phyloP scores from a whole-genome alignment of 2,113 vertebrate species.

The Catagonus wagneri region DNA sequence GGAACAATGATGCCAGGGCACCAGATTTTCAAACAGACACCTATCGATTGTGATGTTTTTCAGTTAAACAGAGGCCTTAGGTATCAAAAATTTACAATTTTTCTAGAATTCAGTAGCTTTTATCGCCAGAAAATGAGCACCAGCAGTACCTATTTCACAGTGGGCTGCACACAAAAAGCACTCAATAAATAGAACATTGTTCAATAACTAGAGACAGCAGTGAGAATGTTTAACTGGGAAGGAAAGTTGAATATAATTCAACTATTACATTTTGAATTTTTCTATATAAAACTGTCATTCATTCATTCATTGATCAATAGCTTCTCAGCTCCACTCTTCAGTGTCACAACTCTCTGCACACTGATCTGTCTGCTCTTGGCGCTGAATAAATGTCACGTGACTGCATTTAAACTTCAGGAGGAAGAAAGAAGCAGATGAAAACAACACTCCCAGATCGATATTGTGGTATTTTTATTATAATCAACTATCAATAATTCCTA shows the following conservation, averaged over 20 bases:
- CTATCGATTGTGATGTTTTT: background rate
- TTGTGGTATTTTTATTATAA: background rate
- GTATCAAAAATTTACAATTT: background rate
- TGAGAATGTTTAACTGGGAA: background rate
- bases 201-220: slow-evolving; percentile 6
- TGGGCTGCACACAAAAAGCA: background rate
- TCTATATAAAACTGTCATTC: background rate
- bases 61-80: background rate
- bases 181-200: slow-evolving; percentile 8
- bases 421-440: background rate
- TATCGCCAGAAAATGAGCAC: slow-evolving; percentile 51
- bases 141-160: slow-evolving; percentile 59
- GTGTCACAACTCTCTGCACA: background rate
- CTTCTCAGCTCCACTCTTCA: background rate
- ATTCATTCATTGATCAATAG: background rate
- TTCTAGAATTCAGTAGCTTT: slow-evolving; percentile 48
- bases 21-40: background rate
- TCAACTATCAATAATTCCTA: background rate
- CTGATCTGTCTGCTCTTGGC: background rate
- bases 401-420: background rate
- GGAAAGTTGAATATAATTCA: slow-evolving; percentile 49
- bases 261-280: slow-evolving; percentile 17
- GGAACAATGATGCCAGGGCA: background rate
- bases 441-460: background rate
- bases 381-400: background rate